Percentiles rank a stretch among this genome's conserved stretches.
These are phyloP conservation scores for Oncorhynchus gorbuscha DNA, from an alignment of 2,113 vertebrate species.

Conservation along the genomic window DNA sequence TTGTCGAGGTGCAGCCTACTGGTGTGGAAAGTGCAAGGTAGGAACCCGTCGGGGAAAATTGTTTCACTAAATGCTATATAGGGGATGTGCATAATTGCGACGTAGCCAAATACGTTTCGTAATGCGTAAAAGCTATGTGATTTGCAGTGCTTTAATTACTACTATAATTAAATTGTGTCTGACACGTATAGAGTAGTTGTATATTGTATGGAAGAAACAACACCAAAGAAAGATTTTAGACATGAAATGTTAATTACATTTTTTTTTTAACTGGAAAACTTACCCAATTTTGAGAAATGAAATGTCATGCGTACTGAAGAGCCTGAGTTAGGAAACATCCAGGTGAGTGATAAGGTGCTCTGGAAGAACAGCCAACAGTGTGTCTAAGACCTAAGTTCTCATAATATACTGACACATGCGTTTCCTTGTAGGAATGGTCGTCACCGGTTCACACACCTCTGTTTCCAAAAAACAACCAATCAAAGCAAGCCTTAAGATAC, in stretches of 20 bases:
- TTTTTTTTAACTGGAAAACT: conserved; percentile 9
- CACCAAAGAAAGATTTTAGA: no score
- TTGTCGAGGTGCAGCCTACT: conserved; percentile 18
- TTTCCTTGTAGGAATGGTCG: conserved; percentile 18
- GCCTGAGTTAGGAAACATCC: no score
- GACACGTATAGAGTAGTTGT: no score
- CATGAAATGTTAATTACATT: no score
- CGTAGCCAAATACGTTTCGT: no score
- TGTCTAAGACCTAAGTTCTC: background rate
- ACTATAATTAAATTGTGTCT: no score
- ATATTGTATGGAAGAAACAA: no score
- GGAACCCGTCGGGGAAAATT: background rate
- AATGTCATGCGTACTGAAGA: conserved; percentile 3
- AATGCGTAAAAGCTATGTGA: no score
- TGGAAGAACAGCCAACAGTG: background rate
- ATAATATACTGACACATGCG: conserved; percentile 31
- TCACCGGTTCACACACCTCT: conserved; percentile 60
- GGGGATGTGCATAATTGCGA: no score
- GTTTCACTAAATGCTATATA: no score
- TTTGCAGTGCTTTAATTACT: no score
- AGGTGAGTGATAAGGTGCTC: background rate
- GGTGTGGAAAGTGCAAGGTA: background rate
- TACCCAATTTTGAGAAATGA: conserved; percentile 41
- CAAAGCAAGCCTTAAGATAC: conserved; percentile 47
- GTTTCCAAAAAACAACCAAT: conserved; percentile 34